A percentile compares a stretch with the other conserved stretches of the same genome.
Conservation (phyloP, 2,888 invertebrate species). For the Linyphia triangularis region DNA sequence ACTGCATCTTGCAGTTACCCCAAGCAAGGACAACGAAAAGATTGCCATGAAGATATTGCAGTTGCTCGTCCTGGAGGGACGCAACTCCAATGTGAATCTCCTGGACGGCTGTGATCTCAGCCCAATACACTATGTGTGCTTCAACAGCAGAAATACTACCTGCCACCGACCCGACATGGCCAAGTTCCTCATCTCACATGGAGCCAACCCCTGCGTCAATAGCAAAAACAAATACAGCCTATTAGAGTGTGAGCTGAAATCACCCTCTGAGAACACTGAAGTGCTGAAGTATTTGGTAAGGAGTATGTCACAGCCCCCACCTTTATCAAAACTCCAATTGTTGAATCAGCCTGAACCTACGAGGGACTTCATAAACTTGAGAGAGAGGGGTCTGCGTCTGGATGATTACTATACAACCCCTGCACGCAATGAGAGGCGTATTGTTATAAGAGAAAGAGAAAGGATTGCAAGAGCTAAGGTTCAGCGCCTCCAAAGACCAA, state of each 20-base stretch:
- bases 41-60: constrained; percentile 78
- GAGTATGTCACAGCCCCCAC: constrained; percentile 78
- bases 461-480: no score
- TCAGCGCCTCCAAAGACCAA: background rate
- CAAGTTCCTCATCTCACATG: constrained; percentile 79
- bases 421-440: no score
- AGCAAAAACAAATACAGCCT: constrained; percentile 78
- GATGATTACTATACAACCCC: no score
- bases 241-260: constrained; percentile 78
- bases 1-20: constrained; percentile 78
- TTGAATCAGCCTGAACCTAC: constrained; percentile 17
- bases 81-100: constrained; percentile 78
- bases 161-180: constrained; percentile 78
- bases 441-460: no score
- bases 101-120: constrained; percentile 77
- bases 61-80: constrained; percentile 78
- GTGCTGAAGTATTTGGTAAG: constrained; percentile 78
- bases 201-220: constrained; percentile 78
- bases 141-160: constrained; percentile 77
- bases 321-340: constrained; percentile 77
- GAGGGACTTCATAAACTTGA: no score
- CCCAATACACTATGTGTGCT: constrained; percentile 79
- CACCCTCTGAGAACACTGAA: constrained; percentile 66
- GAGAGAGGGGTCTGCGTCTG: no score
- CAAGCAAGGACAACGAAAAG: constrained; percentile 77